Conservation (phyloP, 1,140 invertebrate species). For the Patella vulgata region DNA sequence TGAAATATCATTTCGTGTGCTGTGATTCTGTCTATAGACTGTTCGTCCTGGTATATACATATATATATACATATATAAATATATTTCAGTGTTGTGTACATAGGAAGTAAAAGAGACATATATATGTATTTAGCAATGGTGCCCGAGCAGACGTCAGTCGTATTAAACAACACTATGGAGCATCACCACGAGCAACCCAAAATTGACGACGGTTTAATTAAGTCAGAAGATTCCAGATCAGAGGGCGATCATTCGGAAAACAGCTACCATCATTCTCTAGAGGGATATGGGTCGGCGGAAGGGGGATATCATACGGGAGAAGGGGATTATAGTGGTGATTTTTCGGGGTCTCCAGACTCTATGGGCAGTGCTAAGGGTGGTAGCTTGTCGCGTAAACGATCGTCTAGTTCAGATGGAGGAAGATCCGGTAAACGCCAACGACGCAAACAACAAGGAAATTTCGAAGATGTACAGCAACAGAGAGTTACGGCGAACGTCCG, state of each 20-base stretch:
- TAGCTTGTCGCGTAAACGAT: not conserved
- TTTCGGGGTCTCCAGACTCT: not conserved
- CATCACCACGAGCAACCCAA: not conserved
- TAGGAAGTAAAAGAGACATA: no score
- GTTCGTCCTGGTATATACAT: no score
- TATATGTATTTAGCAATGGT: not conserved
- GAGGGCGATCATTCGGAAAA: no score
- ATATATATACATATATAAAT: no score
- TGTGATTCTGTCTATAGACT: no score
- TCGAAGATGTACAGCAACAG: conserved; percentile 72
- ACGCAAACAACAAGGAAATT: conserved; percentile 43
- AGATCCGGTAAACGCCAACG: no score
- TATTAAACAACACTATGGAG: not conserved
- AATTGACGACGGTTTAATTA: not conserved
- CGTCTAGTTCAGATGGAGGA: not conserved
- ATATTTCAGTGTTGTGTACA: no score
- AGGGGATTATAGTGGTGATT: not conserved
- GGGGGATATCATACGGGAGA: conserved; percentile 4
- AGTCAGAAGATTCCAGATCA: no score
- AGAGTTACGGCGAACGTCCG: conserved; percentile 95
- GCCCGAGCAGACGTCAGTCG: not conserved
- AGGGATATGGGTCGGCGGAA: not conserved
- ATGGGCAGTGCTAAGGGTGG: not conserved
- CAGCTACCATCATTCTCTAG: no score
- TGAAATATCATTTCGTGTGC: no score